Conservation (phyloP, 2,888 invertebrate species). For the Andricus quercusramuli region DNA sequence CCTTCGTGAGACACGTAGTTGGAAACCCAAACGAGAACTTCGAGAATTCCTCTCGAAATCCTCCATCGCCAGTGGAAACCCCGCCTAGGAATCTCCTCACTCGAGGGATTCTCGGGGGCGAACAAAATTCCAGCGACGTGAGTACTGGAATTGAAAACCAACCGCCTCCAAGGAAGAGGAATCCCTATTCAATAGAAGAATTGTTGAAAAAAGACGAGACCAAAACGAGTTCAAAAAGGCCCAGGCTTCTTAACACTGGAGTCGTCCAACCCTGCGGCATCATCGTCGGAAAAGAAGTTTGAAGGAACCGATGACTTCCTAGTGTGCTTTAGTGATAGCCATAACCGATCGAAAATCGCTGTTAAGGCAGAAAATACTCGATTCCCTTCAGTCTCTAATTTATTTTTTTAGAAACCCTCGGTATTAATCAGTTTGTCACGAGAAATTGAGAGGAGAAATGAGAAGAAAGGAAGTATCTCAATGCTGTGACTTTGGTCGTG, state of each 20-base stretch:
- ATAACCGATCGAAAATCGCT: conserved; percentile 24
- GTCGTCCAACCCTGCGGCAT: conserved; percentile 83
- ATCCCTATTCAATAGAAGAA: conserved; percentile 94
- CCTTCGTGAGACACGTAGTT: conserved; percentile 71
- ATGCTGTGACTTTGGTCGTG: background rate
- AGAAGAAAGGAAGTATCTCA: background rate
- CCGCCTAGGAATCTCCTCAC: conserved; percentile 44
- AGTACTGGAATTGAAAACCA: conserved; percentile 53
- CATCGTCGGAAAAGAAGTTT: conserved; percentile 80
- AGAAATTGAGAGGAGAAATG: conserved; percentile 6
- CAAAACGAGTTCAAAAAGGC: conserved; percentile 77
- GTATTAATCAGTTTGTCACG: background rate
- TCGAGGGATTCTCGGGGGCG: conserved; percentile 35
- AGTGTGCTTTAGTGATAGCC: conserved; percentile 12
- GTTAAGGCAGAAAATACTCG: background rate
- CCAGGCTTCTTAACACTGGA: conserved; percentile 77
- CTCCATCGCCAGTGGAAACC: conserved; percentile 48
- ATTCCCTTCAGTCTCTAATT: conserved; percentile 13
- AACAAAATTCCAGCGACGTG: conserved; percentile 53
- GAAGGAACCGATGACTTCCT: conserved; percentile 43
- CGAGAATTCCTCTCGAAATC: conserved; percentile 38
- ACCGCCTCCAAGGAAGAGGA: conserved; percentile 81
- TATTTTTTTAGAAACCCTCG: conserved; percentile 20
- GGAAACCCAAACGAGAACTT: conserved; percentile 39
- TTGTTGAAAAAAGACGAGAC: conserved; percentile 89